Conservation (phyloP, 2,888 invertebrate species). For the Drosophila putrida region DNA sequence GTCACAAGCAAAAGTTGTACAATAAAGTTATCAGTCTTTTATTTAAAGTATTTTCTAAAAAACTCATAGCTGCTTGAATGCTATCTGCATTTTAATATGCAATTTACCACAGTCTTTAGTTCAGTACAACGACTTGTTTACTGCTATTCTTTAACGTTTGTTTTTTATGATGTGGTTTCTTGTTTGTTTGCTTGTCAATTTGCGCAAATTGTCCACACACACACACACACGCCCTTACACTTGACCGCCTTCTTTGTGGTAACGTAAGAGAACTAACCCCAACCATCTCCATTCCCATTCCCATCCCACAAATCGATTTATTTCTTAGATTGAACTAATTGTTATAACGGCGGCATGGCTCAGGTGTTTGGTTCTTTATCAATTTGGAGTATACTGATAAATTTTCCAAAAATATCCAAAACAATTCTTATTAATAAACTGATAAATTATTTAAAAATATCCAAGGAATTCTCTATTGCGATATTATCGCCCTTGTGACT, state of each 20-base stretch:
- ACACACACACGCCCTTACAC: conserved; percentile 53
- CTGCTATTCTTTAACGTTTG: conserved; percentile 20
- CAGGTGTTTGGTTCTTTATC: conserved; percentile 22
- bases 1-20: no score
- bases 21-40: background rate
- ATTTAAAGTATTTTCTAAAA: background rate
- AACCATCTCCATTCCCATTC: background rate
- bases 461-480: background rate
- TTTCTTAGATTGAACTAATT: conserved; percentile 60
- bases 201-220: conserved; percentile 54
- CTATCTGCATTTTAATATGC: background rate
- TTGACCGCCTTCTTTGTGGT: conserved; percentile 43
- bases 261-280: conserved; percentile 5
- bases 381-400: conserved; percentile 23
- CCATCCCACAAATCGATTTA: conserved; percentile 56
- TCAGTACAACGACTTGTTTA: conserved; percentile 10
- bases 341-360: conserved; percentile 47
- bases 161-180: conserved; percentile 18
- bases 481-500: conserved; percentile 23
- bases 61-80: background rate
- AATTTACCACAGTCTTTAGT: background rate
- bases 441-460: no score
- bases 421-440: background rate
- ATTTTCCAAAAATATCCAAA: conserved; percentile 8
- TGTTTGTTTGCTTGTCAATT: conserved; percentile 52